Evolutionary conservation across 2,888 invertebrate species (phyloP), one percentile per base, ranked within the genome.

Genomic region (Pogonocherus hispidulus): DNA sequence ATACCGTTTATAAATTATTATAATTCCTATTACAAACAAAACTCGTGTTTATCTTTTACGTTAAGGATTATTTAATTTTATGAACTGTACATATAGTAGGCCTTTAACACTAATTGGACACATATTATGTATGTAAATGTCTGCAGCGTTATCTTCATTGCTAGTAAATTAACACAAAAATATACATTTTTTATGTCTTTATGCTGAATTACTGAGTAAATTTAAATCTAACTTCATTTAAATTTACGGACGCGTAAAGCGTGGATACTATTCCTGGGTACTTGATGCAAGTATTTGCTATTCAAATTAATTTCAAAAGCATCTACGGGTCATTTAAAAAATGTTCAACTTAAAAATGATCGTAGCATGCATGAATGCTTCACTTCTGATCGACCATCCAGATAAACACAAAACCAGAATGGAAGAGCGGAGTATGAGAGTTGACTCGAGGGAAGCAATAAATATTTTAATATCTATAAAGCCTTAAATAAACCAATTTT

Each of bases 21-120:
- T 44, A 44, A 27, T 41, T 9, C 22, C 11, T 41, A 46, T 46
- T 57, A 57, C 57, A 46, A 57, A 44, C 22, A 41, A 57, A 23
- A 11, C 16, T 46, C 22, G 11, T 16, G 19, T 57, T 57, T 44
- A 44, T 23, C 23, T 23, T 57, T 23, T n/a, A 14, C 16, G 41
- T 41, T 41, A 16, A 14, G 41, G n/a, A 41, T 27, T 51, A 51
- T 27, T 27, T 51, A 51, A 27, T 22, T 22, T 51, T 27, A 51
- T 3, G 27, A 51, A 51, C 51, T 51, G 8, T 22, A 41, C 41
- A 41, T 37, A 27, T 32, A 32, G 32, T 9, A 41, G 16, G 41
- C 11, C 14, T 27, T 41, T n/a, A 41, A 41, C 41, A 41, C 41
- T 41, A 41, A 41, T 41, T 41, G 41, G 41, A 41, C 41, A 41